A percentile compares a stretch with the other conserved stretches of the same genome.
Conservation (phyloP, 2,113 vertebrate genomes). For the Henicopernis longicauda region DNA sequence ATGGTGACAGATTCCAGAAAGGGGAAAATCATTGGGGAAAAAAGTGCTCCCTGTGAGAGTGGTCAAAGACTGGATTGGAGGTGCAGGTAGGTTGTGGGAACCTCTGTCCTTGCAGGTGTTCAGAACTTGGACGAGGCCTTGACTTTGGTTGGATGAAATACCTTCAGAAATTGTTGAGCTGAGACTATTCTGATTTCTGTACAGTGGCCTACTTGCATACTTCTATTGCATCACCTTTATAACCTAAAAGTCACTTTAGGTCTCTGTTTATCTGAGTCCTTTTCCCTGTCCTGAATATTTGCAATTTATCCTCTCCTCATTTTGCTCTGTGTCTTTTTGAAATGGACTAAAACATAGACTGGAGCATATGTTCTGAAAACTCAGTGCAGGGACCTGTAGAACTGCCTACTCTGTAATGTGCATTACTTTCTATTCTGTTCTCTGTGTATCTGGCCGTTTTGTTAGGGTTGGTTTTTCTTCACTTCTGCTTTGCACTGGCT, state of each 20-base stretch:
- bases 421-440: background rate
- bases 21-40: background rate
- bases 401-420: background rate
- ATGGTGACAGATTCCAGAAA: background rate
- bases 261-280: background rate
- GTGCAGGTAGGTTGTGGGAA: background rate
- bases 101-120: background rate
- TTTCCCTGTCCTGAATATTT: background rate
- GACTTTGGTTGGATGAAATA: background rate
- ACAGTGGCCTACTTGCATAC: background rate
- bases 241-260: background rate
- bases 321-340: background rate
- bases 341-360: background rate
- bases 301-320: background rate
- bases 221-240: background rate
- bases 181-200: background rate
- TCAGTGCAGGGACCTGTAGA: background rate
- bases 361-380: background rate
- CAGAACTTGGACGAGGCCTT: background rate
- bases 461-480: background rate
- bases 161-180: background rate
- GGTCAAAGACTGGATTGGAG: background rate
- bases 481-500: background rate
- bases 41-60: background rate
- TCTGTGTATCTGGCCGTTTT: background rate